Base-by-base conservation (phyloP, 2,888 invertebrate genomes). In the Drosophila pegasa region DNA sequence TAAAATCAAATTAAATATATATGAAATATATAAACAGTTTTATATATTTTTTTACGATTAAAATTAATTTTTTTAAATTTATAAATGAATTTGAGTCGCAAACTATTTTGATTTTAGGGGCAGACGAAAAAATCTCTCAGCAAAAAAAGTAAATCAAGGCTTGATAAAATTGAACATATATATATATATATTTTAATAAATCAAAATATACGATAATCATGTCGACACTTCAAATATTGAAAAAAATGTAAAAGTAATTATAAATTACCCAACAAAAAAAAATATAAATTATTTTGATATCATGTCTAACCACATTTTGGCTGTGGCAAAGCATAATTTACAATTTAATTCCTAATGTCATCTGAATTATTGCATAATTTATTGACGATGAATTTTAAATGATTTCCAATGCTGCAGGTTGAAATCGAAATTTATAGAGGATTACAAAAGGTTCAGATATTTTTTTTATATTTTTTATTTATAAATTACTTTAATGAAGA, bases 281-380 rank as follows among this genome's bases (percentile, higher is more conserved):
- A 20, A 33, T 31, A n/a, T 12, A 14, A 31, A 47, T 29, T 31
- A 20, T 48, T 33, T 20, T 2, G 29, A 33, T 9, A 31, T 33
- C 9, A n/a, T 31, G 8, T 9, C 14, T 4, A 48, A 48, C 48
- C 48, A 20, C 48, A 48, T 20, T 31, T 18, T 1, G 31, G 31
- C n/a, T 33, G 20, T 2, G 33, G 20, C 48, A 22, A 20, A 48
- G 31, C 31, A 18, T 48, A 33, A 33, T 48, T 48, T n/a, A 20
- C 18, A 48, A 33, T 48, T n/a, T 31, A 48, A 33, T 33, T 31
- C 8, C 31, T 31, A 47, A 47, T 31, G 31, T 31, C 48, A 29
- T 48, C 12, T 2, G 20, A 22, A 48, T 9, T 6, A 33, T 5
- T 33, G 31, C 31, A 48, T 33, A 48, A 48, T 33, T 31, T 33